These are phyloP conservation scores for Cantharis rustica DNA, from an alignment of 2,888 invertebrate species.

Conservation along the genomic window DNA sequence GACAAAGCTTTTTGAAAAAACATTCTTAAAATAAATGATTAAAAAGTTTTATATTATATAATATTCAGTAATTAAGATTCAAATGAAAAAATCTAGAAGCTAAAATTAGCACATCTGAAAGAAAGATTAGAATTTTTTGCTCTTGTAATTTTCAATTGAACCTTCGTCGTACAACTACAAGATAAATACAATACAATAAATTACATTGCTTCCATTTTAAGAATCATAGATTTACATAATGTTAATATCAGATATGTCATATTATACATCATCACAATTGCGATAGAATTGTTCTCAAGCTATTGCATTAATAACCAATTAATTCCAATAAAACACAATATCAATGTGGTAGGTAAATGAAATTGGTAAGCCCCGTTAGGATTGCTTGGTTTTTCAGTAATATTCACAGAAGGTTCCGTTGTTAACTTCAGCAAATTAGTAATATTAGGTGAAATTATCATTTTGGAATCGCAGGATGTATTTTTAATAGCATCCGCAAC, in stretches of 20 bases:
- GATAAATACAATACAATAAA: background rate
- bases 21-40: background rate
- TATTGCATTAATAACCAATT: background rate
- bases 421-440: constrained; percentile 8
- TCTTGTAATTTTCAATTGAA: background rate
- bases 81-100: background rate
- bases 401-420: background rate
- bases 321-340: background rate
- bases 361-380: background rate
- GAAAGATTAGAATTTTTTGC: too few relatives aligned
- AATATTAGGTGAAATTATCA: constrained; percentile 40
- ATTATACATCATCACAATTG: background rate
- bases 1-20: background rate
- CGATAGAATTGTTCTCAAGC: background rate
- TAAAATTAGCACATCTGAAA: too few relatives aligned
- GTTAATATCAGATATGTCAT: background rate
- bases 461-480: constrained; percentile 70
- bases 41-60: too few relatives aligned
- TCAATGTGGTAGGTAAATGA: background rate
- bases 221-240: background rate
- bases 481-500: constrained; percentile 72
- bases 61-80: background rate
- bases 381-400: background rate
- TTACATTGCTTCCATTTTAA: background rate
- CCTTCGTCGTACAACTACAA: background rate